Evolutionary conservation across 2,113 vertebrate genomes (phyloP).

Genomic region (Nothobranchius furzeri): DNA sequence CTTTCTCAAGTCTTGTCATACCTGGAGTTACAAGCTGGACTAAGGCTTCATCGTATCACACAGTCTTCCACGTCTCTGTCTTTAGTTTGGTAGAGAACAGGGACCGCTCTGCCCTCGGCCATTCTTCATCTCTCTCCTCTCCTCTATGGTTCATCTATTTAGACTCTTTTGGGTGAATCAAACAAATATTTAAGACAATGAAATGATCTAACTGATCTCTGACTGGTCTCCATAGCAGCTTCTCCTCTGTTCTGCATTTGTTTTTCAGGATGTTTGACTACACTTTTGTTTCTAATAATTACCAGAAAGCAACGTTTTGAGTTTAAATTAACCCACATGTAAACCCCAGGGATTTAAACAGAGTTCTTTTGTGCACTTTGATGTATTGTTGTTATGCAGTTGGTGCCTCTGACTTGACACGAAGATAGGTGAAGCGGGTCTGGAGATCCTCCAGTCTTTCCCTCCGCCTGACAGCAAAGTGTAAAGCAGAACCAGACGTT

Average conservation of each 20-base stretch:
- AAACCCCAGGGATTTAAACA: slow-evolving; percentile 31
- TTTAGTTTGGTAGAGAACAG: neutral
- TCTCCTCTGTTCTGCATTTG: neutral
- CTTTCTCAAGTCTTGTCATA: slow-evolving; percentile 39
- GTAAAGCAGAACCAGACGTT: slow-evolving; percentile 30
- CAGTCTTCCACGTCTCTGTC: slow-evolving; percentile 20
- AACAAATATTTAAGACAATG: slow-evolving; percentile 46
- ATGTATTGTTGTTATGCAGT: slow-evolving; percentile 33
- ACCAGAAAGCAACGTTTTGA: slow-evolving; percentile 54
- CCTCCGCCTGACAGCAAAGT: neutral
- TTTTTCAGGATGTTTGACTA: slow-evolving; percentile 19
- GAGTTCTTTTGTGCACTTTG: slow-evolving; percentile 48
- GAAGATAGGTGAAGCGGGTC: slow-evolving; percentile 38
- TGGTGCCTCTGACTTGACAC: slow-evolving; percentile 54
- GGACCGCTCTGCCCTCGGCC: neutral
- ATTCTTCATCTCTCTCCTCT: neutral
- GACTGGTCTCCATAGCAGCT: slow-evolving; percentile 8
- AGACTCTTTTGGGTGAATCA: slow-evolving; percentile 31
- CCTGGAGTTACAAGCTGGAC: slow-evolving; percentile 49
- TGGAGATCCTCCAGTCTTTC: neutral
- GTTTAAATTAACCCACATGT: neutral
- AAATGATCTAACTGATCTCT: slow-evolving; percentile 45
- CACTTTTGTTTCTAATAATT: neutral
- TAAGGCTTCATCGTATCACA: slow-evolving; percentile 54
- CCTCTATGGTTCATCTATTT: neutral